Conservation (phyloP, 2,797 vertebrate species). For the Rallus crepitans region DNA sequence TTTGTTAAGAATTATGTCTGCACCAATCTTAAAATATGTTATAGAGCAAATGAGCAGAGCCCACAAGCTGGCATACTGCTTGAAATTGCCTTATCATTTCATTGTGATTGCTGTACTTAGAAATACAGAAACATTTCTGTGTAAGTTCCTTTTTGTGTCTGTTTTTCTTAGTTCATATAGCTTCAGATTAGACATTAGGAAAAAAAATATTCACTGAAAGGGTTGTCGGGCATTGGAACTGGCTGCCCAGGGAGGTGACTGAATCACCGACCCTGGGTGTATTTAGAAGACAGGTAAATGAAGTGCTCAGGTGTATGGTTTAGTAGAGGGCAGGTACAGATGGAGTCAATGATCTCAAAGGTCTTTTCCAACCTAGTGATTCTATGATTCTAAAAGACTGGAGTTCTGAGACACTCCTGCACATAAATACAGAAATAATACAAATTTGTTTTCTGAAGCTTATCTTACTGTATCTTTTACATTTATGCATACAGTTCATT, state of each 20-base stretch:
- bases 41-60: not conserved
- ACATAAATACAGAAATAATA: not conserved
- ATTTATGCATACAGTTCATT: not conserved
- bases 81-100: not conserved
- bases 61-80: not conserved
- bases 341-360: no score
- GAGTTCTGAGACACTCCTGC: not conserved
- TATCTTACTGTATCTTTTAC: not conserved
- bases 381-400: not conserved
- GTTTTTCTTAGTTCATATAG: not conserved
- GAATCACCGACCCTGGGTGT: no score
- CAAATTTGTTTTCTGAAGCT: not conserved
- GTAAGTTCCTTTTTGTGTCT: rapidly evolving
- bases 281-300: no score
- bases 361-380: no score
- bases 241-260: no score
- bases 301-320: no score
- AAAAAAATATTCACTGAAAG: no score
- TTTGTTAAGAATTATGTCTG: not conserved
- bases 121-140: not conserved
- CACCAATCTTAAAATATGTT: not conserved
- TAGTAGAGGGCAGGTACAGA: no score
- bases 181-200: no score
- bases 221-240: no score
- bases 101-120: not conserved